A percentile compares a stretch with the other conserved stretches of the same genome.
These are phyloP conservation scores for Azemiops feae DNA, from an alignment of 2,113 vertebrate species.

Conservation along the genomic window DNA sequence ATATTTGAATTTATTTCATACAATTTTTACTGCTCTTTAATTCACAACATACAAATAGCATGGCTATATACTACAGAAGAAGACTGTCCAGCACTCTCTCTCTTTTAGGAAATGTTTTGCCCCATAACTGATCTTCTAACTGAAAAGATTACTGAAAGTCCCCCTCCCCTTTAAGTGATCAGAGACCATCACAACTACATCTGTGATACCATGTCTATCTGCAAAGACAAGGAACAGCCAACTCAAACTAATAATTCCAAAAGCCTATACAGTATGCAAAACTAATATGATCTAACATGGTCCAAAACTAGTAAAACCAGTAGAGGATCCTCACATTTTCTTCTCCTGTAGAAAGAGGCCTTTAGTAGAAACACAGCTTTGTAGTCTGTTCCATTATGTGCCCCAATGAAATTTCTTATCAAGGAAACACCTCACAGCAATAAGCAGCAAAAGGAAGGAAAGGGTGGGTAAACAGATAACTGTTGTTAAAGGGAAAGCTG, in stretches of 20 bases:
- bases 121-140: neutral
- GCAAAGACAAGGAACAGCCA: neutral
- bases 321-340: neutral
- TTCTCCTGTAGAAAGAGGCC: neutral
- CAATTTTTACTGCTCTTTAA: neutral
- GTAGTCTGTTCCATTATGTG: neutral
- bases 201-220: neutral
- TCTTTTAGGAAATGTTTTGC: neutral
- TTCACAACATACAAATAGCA: neutral
- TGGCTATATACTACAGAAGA: neutral
- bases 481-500: neutral
- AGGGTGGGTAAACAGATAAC: neutral
- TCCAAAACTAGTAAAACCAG: neutral
- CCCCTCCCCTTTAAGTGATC: neutral
- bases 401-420: neutral
- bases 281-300: neutral
- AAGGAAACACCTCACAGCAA: neutral
- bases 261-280: neutral
- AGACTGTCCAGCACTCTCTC: neutral
- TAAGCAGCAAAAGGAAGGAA: neutral
- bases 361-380: neutral
- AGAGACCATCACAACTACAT: neutral
- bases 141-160: neutral
- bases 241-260: neutral
- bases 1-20: neutral